A percentile compares a stretch with the other conserved stretches of the same genome.
phyloP scores from a whole-genome alignment of 2,113 vertebrate species.

The Motacilla alba region DNA sequence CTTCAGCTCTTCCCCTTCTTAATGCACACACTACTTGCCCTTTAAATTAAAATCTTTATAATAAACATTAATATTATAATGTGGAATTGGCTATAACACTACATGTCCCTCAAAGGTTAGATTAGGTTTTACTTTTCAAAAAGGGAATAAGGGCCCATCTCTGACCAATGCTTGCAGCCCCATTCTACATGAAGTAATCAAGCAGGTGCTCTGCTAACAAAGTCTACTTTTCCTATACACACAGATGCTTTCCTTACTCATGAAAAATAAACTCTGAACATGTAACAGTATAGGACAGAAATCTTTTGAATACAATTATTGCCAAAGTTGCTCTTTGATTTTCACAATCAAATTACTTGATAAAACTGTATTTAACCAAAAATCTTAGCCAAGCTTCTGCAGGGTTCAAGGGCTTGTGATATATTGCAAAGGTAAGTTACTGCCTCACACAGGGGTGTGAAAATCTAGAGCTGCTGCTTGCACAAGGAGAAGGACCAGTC shows the following conservation, averaged over 20 bases:
- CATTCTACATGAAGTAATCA: background rate
- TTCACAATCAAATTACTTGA: background rate
- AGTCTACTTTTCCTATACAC: background rate
- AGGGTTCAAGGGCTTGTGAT: background rate
- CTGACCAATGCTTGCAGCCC: background rate
- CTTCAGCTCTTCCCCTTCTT: background rate
- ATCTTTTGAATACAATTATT: background rate
- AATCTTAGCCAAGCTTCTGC: background rate
- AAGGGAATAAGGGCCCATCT: background rate
- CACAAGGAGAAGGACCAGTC: background rate
- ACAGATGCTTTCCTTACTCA: background rate
- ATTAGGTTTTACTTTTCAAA: background rate
- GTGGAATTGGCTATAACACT: background rate
- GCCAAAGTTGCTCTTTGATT: background rate
- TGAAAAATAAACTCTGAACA: background rate
- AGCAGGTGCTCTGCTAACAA: background rate
- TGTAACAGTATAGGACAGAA: background rate
- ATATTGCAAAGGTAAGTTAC: background rate
- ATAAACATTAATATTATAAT: background rate
- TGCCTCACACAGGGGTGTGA: background rate
- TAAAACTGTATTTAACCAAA: background rate
- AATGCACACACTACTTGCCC: background rate
- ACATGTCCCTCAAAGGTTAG: background rate
- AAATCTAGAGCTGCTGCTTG: background rate
- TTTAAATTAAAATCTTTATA: background rate